phyloP scores from a whole-genome alignment of 2,113 vertebrate species.

The Lagopus leucura region DNA sequence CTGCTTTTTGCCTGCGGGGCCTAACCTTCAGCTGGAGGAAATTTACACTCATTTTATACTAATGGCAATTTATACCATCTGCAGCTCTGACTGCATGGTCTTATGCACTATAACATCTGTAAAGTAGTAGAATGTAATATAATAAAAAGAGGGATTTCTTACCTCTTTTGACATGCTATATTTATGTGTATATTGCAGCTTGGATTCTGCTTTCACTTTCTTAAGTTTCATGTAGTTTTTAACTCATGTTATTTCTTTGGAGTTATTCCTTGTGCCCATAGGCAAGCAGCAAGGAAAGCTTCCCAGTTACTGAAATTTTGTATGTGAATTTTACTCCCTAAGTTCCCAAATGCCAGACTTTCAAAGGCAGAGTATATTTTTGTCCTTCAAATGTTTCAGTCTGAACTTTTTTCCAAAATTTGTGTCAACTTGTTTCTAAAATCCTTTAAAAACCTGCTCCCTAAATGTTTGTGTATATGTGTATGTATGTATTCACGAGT shows the following conservation, averaged over 20 bases:
- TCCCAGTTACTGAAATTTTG: neutral
- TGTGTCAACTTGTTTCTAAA: neutral
- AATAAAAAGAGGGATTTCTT: conserved; percentile 51
- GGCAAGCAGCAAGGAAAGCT: neutral
- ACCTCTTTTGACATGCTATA: neutral
- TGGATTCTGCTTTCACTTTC: conserved; percentile 36
- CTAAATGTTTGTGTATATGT: neutral
- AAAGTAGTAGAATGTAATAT: conserved; percentile 43
- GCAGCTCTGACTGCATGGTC: neutral
- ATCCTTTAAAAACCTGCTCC: neutral
- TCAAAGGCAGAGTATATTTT: neutral
- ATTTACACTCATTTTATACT: conserved; percentile 63
- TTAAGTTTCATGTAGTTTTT: conserved; percentile 6
- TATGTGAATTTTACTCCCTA: neutral
- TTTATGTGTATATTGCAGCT: neutral
- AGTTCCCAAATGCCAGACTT: neutral
- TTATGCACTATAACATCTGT: neutral
- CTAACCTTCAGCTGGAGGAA: conserved; percentile 60
- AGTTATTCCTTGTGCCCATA: neutral
- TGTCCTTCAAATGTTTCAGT: neutral
- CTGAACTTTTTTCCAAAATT: neutral
- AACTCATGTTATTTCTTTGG: neutral
- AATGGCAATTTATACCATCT: conserved; percentile 66
- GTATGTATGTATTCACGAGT: rapidly evolving
- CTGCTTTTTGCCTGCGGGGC: conserved; percentile 7